Conservation (phyloP, 2,113 vertebrate species). For the Gobius niger region DNA sequence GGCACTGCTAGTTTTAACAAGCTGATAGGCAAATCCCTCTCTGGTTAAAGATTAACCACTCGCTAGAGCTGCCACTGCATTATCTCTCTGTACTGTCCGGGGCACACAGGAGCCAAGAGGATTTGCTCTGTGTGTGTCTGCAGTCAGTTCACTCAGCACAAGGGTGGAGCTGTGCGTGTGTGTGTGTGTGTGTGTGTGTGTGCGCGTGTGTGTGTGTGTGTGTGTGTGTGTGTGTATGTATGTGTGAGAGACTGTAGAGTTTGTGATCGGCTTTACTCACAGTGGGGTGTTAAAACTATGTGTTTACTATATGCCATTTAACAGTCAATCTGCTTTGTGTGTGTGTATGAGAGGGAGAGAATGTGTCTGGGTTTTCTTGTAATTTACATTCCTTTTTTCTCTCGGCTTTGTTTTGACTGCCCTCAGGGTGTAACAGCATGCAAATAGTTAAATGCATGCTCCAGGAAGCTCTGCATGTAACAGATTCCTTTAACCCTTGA, state of each 20-base stretch:
- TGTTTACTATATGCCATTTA: constrained; percentile 71
- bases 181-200: constrained; percentile 18
- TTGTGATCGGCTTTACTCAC: constrained; percentile 70
- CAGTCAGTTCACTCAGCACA: constrained; percentile 48
- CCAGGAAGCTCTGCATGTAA: constrained; percentile 51
- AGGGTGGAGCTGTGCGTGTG: constrained; percentile 48
- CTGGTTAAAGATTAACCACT: constrained; percentile 80
- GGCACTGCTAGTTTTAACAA: constrained; percentile 75
- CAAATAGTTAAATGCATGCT: constrained; percentile 60
- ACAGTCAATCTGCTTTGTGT: constrained; percentile 57
- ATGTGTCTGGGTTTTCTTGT: constrained; percentile 55
- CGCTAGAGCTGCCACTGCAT: constrained; percentile 70
- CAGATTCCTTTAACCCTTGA: constrained; percentile 44
- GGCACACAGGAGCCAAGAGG: constrained; percentile 74
- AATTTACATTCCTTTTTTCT: constrained; percentile 57
- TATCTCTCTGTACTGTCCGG: constrained; percentile 68
- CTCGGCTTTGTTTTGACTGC: constrained; percentile 58
- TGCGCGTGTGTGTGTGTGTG: constrained; percentile 37
- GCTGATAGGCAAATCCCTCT: constrained; percentile 81
- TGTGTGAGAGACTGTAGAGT: constrained; percentile 61
- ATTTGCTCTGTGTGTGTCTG: constrained; percentile 56
- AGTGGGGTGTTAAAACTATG: constrained; percentile 67
- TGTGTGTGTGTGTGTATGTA: no score
- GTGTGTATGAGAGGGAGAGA: constrained; percentile 33
- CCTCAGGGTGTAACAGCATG: constrained; percentile 48